These are phyloP conservation scores for Corythoichthys haematopterus DNA, from an alignment of 2,113 vertebrate species.

Conservation along the genomic window DNA sequence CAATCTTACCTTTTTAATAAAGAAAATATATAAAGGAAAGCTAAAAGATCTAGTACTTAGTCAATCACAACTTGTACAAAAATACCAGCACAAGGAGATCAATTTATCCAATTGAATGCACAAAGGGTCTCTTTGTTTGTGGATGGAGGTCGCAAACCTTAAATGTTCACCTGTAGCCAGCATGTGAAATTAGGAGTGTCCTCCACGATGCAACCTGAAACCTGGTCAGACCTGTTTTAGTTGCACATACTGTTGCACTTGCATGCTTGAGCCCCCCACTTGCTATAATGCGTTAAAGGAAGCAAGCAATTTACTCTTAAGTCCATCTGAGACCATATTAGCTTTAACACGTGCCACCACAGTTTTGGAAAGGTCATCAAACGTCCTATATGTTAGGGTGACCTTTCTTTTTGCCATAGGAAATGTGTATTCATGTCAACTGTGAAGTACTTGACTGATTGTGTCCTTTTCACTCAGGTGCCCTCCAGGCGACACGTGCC, in stretches of 20 bases:
- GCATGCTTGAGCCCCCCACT: neutral
- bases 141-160: neutral
- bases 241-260: slow-evolving; percentile 12
- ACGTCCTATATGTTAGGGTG: neutral
- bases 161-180: slow-evolving; percentile 31
- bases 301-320: slow-evolving; percentile 5
- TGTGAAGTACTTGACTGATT: slow-evolving; percentile 15
- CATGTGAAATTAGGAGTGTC: slow-evolving; percentile 43
- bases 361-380: neutral
- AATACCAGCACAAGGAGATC: slow-evolving; percentile 1
- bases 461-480: slow-evolving; percentile 51
- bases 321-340: neutral
- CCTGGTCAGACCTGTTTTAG: slow-evolving; percentile 69
- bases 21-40: slow-evolving; percentile 34
- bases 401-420: neutral
- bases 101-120: neutral
- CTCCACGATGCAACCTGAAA: slow-evolving; percentile 50
- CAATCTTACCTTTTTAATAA: slow-evolving; percentile 10
- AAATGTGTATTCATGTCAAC: neutral
- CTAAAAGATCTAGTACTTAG: slow-evolving; percentile 20
- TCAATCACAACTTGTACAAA: slow-evolving; percentile 20
- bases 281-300: slow-evolving; percentile 21
- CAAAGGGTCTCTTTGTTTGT: neutral
- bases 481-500: slow-evolving; percentile 81
- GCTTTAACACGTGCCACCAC: neutral